A percentile compares a stretch with the other conserved stretches of the same genome.
These are phyloP conservation scores for Ianthella basta DNA, from an alignment of 37 sponge, comb jelly and placozoan genomes.

Conservation along the genomic window DNA sequence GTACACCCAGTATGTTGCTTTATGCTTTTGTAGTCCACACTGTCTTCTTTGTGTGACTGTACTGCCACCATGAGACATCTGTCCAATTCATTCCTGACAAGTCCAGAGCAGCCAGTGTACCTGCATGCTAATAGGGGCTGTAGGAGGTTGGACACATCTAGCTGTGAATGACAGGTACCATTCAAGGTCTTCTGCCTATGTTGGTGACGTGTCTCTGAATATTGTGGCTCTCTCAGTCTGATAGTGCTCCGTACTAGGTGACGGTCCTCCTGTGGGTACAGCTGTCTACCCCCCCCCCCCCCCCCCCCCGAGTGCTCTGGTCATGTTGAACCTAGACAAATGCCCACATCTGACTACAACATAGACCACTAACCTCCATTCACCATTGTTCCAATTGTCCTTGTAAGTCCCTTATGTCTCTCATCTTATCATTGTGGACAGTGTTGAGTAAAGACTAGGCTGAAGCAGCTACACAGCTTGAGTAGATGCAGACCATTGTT, in stretches of 20 bases:
- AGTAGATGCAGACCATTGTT: constrained; percentile 1
- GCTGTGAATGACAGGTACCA: background rate
- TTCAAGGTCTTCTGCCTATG: background rate
- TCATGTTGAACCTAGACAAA: too few species aligned
- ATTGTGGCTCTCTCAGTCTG: background rate
- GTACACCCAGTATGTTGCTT: background rate
- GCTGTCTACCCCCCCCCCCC: constrained; percentile 6
- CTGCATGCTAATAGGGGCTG: background rate
- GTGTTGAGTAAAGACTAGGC: too few species aligned
- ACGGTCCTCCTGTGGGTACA: background rate
- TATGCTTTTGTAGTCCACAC: background rate
- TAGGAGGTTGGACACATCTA: background rate
- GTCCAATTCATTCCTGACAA: background rate
- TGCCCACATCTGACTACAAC: too few species aligned
- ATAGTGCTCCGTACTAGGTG: background rate
- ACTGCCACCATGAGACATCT: background rate
- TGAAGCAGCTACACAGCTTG: background rate
- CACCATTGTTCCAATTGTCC: too few species aligned
- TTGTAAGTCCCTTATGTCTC: too few species aligned
- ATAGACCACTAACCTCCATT: too few species aligned
- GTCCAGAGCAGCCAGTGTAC: background rate
- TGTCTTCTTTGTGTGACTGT: background rate
- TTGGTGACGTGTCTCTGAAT: background rate
- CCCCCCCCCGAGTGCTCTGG: background rate
- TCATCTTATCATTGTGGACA: background rate